phyloP scores from a whole-genome alignment of 2,888 invertebrate genomes.

The Thereva nobilitata region DNA sequence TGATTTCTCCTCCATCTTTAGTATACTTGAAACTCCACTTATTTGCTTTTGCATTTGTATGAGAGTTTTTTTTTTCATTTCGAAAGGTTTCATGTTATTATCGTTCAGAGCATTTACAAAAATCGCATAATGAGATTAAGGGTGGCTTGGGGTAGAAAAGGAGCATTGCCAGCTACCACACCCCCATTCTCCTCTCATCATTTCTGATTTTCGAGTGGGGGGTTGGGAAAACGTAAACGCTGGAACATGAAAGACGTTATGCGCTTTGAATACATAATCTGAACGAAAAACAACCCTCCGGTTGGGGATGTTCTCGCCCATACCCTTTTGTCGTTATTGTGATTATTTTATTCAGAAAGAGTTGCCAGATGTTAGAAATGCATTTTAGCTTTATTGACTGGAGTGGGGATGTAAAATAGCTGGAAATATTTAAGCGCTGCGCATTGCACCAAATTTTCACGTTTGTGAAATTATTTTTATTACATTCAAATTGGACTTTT shows the following conservation, averaged over 20 bases:
- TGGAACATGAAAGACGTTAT: conserved; percentile 17
- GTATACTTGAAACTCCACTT: conserved; percentile 18
- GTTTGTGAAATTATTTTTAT: too few species aligned
- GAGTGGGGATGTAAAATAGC: too few species aligned
- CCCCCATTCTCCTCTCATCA: neutral
- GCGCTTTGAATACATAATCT: conserved; percentile 24
- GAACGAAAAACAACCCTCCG: neutral
- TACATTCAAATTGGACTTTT: too few species aligned
- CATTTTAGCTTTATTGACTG: neutral
- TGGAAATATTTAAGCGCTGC: too few species aligned
- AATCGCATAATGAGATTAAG: conserved; percentile 6
- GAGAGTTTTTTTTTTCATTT: conserved; percentile 3
- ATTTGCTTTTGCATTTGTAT: conserved; percentile 28
- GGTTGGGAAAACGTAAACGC: conserved; percentile 4
- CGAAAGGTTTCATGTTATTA: conserved; percentile 13
- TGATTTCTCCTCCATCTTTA: conserved; percentile 21
- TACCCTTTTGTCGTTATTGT: conserved; percentile 6
- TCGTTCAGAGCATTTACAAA: conserved; percentile 2
- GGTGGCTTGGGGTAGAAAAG: neutral
- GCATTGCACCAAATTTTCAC: too few species aligned
- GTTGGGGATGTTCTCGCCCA: conserved; percentile 16
- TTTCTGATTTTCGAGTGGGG: neutral
- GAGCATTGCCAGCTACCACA: neutral
- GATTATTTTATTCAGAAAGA: neutral
- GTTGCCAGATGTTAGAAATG: conserved; percentile 13